These are phyloP conservation scores for Gorsachius goisagi DNA, from an alignment of 2,113 vertebrate genomes.

Conservation along the genomic window DNA sequence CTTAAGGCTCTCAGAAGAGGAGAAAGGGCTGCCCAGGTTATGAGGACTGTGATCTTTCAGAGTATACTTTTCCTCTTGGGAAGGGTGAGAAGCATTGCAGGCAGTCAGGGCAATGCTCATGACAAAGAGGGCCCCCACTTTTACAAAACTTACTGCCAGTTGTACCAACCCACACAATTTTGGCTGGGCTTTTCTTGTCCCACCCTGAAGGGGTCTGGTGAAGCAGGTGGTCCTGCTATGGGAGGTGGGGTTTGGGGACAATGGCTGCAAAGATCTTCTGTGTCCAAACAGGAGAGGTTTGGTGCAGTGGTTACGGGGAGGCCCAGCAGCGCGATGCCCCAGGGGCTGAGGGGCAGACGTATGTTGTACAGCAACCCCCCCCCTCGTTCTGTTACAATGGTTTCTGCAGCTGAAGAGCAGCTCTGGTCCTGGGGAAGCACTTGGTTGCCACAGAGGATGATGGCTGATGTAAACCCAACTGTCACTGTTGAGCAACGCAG, in stretches of 20 bases:
- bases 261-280: not conserved
- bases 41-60: not conserved
- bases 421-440: not conserved
- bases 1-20: not conserved
- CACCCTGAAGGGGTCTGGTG: not conserved
- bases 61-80: not conserved
- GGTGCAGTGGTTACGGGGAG: not conserved
- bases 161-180: not conserved
- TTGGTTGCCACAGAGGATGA: slow-evolving; percentile 55
- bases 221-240: not conserved
- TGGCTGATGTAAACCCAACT: slow-evolving; percentile 66
- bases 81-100: not conserved
- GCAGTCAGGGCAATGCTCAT: not conserved
- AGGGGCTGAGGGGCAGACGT: not conserved
- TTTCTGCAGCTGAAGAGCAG: not conserved
- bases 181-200: not conserved
- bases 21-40: not conserved
- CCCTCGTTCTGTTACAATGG: not conserved
- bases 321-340: not conserved
- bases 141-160: not conserved
- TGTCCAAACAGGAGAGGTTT: not conserved
- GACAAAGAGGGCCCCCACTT: not conserved
- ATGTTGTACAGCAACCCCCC: not conserved
- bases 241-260: not conserved
- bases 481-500: slow-evolving; percentile 59